Conservation (phyloP, 2,113 vertebrate genomes). For the Grus americana region DNA sequence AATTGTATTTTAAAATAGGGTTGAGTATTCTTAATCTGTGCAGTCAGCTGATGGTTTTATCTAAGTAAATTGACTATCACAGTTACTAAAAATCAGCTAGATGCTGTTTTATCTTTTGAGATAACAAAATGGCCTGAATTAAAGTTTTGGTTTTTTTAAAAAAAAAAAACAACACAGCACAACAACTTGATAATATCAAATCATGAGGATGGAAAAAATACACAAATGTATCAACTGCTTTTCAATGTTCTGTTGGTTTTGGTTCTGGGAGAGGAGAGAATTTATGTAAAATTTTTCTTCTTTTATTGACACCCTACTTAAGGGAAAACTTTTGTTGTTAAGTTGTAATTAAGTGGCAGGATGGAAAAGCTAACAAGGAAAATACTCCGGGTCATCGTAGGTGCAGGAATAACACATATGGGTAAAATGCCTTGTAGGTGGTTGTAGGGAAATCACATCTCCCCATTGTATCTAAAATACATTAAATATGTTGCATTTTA, state of each 20-base stretch:
- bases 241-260: neutral
- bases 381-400: neutral
- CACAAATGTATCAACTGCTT: neutral
- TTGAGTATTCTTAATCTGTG: neutral
- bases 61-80: neutral
- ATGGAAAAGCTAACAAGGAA: neutral
- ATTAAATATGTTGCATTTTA: neutral
- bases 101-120: neutral
- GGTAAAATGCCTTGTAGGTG: neutral
- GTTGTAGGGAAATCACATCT: neutral
- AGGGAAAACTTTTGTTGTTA: neutral
- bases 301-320: neutral
- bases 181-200: neutral
- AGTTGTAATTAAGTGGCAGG: neutral
- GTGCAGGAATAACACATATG: neutral
- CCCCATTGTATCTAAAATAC: neutral
- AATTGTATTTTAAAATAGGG: neutral
- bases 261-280: neutral
- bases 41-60: neutral
- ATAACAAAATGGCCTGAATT: neutral
- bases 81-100: neutral
- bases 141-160: neutral
- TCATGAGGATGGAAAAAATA: neutral
- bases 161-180: neutral
- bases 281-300: neutral